phyloP scores from a whole-genome alignment of 2,113 vertebrate species.

The Microcebus ravelobensis region DNA sequence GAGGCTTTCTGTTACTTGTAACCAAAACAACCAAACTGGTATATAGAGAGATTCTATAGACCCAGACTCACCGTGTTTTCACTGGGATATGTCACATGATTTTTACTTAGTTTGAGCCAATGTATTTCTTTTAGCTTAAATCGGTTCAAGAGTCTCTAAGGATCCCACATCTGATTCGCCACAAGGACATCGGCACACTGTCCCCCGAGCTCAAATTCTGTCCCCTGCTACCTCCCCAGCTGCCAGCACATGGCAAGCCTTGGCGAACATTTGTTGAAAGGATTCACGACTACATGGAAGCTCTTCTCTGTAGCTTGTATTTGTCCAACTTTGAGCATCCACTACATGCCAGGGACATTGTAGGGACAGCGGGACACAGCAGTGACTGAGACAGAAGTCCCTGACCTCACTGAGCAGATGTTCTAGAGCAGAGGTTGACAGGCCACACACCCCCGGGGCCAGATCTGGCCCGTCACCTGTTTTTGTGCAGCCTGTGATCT shows the following conservation, averaged over 20 bases:
- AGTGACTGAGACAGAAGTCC: not conserved
- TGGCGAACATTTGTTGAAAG: not conserved
- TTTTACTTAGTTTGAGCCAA: not conserved
- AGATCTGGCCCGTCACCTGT: not conserved
- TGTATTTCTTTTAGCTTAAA: not conserved
- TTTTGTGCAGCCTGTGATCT: not conserved
- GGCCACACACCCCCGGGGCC: not conserved
- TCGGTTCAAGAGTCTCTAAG: not conserved
- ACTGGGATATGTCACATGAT: not conserved
- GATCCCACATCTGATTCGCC: constrained; percentile 70
- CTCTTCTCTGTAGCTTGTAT: not conserved
- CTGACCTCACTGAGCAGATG: not conserved
- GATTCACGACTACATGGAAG: not conserved
- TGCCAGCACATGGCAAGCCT: not conserved
- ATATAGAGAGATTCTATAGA: not conserved
- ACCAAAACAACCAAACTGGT: not conserved
- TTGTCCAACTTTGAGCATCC: not conserved
- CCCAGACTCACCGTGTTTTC: not conserved
- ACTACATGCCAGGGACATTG: not conserved
- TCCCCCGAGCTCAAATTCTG: not conserved
- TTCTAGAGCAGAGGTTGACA: not conserved
- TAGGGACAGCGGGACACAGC: not conserved
- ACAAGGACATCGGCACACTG: not conserved
- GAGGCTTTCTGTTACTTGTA: not conserved
- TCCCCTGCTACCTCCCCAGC: not conserved